phyloP scores from a whole-genome alignment of 2,113 vertebrate species.

The Ia io region DNA sequence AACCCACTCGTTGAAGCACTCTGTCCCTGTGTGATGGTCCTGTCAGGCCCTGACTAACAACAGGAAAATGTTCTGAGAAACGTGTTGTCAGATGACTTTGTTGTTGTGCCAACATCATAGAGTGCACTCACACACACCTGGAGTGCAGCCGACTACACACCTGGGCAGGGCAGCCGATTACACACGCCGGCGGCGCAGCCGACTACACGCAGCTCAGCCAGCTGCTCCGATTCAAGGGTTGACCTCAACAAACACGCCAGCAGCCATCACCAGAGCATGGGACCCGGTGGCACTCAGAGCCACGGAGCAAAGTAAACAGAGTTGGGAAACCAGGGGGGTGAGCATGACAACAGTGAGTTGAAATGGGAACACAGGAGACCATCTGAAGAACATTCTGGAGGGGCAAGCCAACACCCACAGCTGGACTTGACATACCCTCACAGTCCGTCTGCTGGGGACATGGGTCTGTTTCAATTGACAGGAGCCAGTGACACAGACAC shows the following conservation, averaged over 20 bases:
- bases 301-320: neutral
- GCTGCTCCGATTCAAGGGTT: neutral
- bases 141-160: no score
- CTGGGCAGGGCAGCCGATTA: no score
- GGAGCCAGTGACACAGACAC: neutral
- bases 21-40: no score
- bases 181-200: no score
- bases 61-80: no score
- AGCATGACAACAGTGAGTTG: neutral
- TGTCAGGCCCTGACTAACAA: no score
- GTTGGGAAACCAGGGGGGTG: neutral
- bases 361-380: neutral
- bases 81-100: no score
- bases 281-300: neutral
- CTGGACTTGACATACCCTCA: neutral
- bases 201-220: no score
- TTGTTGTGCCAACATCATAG: no score
- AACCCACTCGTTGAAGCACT: no score
- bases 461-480: neutral
- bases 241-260: neutral
- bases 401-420: neutral
- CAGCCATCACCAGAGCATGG: neutral
- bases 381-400: neutral
- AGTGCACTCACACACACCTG: no score
- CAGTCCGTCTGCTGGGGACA: neutral